phyloP scores from a whole-genome alignment of 1,140 invertebrate genomes.

The Dysdera silvatica region DNA sequence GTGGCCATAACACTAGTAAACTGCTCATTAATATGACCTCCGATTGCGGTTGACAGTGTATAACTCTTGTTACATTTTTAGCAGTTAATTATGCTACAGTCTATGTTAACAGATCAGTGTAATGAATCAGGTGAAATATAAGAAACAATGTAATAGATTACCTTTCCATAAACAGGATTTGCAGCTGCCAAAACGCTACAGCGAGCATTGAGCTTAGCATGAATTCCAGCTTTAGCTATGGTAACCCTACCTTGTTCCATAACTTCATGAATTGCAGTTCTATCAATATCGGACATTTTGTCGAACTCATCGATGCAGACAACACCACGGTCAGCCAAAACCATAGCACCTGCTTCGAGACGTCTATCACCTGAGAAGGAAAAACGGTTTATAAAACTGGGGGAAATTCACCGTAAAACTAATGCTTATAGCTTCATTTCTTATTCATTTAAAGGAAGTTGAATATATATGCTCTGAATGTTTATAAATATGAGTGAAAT shows the following conservation, averaged over 20 bases:
- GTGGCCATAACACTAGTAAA: too few species aligned
- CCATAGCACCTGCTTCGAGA: slow-evolving; percentile 97
- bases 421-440: too few species aligned
- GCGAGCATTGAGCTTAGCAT: slow-evolving; percentile 92
- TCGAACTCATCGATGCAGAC: slow-evolving; percentile 99
- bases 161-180: slow-evolving; percentile 97
- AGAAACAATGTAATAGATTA: slow-evolving; percentile 44
- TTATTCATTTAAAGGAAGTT: too few species aligned
- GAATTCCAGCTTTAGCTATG: slow-evolving; percentile 97
- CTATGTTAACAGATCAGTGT: too few species aligned
- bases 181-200: slow-evolving; percentile 97
- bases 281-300: slow-evolving; percentile 99
- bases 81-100: too few species aligned
- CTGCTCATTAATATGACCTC: too few species aligned
- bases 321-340: slow-evolving; percentile 93
- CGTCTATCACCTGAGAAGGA: slow-evolving; percentile 50
- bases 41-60: too few species aligned
- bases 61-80: too few species aligned
- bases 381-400: background rate
- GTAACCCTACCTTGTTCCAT: slow-evolving; percentile 94
- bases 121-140: too few species aligned
- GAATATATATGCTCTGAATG: too few species aligned
- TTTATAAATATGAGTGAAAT: too few species aligned
- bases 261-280: slow-evolving; percentile 98
- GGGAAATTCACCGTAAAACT: too few species aligned